A percentile compares a stretch with the other conserved stretches of the same genome.
These are phyloP conservation scores for Catocala fraxini DNA, from an alignment of 2,888 invertebrate species.

Conservation along the genomic window DNA sequence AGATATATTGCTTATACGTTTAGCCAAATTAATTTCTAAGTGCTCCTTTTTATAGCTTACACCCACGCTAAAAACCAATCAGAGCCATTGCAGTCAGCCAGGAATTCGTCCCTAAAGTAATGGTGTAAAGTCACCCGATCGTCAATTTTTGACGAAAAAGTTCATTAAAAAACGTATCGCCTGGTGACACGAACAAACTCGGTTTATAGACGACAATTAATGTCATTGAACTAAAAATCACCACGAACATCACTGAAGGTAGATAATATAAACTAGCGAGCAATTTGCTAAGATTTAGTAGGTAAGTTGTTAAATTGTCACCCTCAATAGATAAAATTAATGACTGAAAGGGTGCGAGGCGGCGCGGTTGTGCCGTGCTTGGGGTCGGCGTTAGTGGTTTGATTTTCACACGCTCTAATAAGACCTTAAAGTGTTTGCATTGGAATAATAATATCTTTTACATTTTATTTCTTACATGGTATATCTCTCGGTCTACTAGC, in stretches of 20 bases:
- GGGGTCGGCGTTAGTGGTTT: background rate
- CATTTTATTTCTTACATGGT: too few relatives aligned
- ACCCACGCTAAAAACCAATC: too few relatives aligned
- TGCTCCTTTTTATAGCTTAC: too few relatives aligned
- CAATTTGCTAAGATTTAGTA: slow-evolving; percentile 8
- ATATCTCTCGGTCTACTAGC: too few relatives aligned
- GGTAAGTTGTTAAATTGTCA: slow-evolving; percentile 11
- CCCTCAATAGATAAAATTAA: slow-evolving; percentile 6
- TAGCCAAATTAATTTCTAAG: too few relatives aligned
- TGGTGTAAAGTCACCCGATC: too few relatives aligned
- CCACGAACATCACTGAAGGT: background rate
- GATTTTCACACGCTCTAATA: too few relatives aligned
- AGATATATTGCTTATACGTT: too few relatives aligned
- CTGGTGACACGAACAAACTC: slow-evolving; percentile 15
- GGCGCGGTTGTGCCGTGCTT: background rate
- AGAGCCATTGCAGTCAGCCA: too few relatives aligned
- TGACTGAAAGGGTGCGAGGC: slow-evolving; percentile 3
- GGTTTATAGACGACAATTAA: background rate
- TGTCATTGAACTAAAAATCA: slow-evolving; percentile 21
- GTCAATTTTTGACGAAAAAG: background rate
- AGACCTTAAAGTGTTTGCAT: too few relatives aligned
- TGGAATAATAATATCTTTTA: too few relatives aligned
- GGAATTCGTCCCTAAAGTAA: too few relatives aligned
- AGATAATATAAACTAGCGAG: slow-evolving; percentile 7
- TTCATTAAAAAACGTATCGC: background rate